These are phyloP conservation scores for Campylomormyrus tamandua DNA, from an alignment of 2,113 vertebrate genomes.

Conservation along the genomic window DNA sequence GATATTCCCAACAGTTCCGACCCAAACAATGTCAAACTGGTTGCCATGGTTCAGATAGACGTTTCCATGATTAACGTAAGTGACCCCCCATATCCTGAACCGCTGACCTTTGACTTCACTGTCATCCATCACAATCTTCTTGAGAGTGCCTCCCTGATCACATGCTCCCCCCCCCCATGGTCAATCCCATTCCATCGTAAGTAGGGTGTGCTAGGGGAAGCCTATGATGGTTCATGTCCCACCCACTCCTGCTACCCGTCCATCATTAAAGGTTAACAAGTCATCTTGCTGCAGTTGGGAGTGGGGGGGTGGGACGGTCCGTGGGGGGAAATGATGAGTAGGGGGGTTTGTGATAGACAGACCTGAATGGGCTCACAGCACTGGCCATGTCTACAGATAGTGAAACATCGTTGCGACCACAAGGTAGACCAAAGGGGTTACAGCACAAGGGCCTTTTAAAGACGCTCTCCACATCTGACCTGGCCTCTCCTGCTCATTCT, in stretches of 20 bases:
- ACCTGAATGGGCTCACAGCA: constrained; percentile 66
- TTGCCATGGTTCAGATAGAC: neutral
- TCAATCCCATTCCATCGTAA: neutral
- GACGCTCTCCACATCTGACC: constrained; percentile 40
- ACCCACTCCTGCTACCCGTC: constrained; percentile 18
- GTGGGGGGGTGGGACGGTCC: constrained; percentile 30
- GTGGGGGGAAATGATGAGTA: neutral
- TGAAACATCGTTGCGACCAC: constrained; percentile 90
- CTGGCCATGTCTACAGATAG: constrained; percentile 77
- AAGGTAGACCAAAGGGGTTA: constrained; percentile 73
- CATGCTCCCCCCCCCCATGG: neutral
- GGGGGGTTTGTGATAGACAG: constrained; percentile 31
- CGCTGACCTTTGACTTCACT: neutral
- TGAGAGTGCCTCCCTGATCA: neutral
- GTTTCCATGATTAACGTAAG: neutral
- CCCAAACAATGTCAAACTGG: neutral
- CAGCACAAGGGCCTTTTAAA: constrained; percentile 59
- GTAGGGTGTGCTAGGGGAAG: neutral
- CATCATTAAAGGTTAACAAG: constrained; percentile 58
- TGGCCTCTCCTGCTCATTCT: constrained; percentile 49
- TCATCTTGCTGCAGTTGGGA: constrained; percentile 62
- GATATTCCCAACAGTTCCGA: neutral
- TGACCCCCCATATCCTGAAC: neutral
- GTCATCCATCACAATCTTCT: neutral
- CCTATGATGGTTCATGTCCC: neutral